A percentile compares a stretch with the other conserved stretches of the same genome.
These are phyloP conservation scores for Scotopteryx bipunctaria DNA, from an alignment of 2,888 invertebrate genomes.

Conservation along the genomic window DNA sequence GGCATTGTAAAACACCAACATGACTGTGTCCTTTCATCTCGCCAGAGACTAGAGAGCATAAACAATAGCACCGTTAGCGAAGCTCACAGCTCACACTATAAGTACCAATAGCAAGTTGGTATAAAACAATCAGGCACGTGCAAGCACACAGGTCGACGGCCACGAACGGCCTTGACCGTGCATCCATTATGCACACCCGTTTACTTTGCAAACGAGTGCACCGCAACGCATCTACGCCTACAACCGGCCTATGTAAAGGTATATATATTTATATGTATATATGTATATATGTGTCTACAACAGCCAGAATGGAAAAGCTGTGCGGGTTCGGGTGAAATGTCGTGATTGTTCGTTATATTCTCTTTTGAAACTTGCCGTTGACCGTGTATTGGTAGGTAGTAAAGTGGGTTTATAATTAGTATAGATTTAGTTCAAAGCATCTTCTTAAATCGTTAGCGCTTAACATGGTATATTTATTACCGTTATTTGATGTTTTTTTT, in stretches of 20 bases:
- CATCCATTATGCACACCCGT: constrained; percentile 79
- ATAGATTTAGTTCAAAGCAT: too few relatives aligned
- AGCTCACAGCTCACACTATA: constrained; percentile 21
- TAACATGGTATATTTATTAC: too few relatives aligned
- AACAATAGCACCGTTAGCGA: constrained; percentile 24
- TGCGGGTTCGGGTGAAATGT: constrained; percentile 26
- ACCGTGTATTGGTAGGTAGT: neutral
- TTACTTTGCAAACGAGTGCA: constrained; percentile 78
- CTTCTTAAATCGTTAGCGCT: too few relatives aligned
- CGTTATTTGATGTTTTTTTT: too few relatives aligned
- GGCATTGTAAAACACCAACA: constrained; percentile 4
- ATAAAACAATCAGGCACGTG: constrained; percentile 74
- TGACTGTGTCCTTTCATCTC: constrained; percentile 1
- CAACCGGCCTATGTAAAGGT: constrained; percentile 46
- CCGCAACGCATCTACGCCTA: constrained; percentile 65
- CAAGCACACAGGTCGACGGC: constrained; percentile 62
- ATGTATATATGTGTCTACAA: constrained; percentile 34
- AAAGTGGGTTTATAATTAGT: neutral
- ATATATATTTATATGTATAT: too few relatives aligned
- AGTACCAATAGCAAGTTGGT: constrained; percentile 39
- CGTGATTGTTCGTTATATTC: neutral
- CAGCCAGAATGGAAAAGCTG: constrained; percentile 45
- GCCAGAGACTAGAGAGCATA: constrained; percentile 12
- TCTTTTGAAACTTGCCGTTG: neutral
- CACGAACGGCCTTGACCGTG: constrained; percentile 76